Percentiles rank a stretch among this genome's conserved stretches.
Conservation (phyloP, 2,888 invertebrate species). For the Tetheella fluctuosa region DNA sequence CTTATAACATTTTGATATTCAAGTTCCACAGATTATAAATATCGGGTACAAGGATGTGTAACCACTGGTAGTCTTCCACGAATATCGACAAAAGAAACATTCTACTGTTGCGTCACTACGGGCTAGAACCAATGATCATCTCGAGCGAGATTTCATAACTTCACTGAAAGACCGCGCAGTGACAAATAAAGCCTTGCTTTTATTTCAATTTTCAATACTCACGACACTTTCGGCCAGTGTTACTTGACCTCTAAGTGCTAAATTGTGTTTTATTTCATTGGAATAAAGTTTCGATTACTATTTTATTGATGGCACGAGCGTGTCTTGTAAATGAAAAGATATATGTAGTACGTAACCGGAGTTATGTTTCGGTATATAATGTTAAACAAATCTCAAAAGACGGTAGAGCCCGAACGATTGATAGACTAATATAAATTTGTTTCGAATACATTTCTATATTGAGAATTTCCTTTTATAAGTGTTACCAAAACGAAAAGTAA, state of each 20-base stretch:
- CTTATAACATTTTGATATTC: not conserved
- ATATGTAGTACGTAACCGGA: no score
- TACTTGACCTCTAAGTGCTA: not conserved
- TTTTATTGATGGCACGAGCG: not conserved
- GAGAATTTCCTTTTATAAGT: no score
- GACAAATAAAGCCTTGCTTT: constrained; percentile 34
- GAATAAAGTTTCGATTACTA: not conserved
- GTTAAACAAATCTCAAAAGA: no score
- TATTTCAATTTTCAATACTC: constrained; percentile 43
- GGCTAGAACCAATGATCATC: constrained; percentile 20
- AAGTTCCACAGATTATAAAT: not conserved
- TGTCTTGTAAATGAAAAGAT: no score
- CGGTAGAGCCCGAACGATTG: no score
- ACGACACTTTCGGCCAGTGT: constrained; percentile 22
- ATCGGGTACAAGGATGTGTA: not conserved
- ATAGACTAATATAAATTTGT: no score
- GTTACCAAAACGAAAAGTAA: no score
- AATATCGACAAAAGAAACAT: not conserved
- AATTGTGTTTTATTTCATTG: not conserved
- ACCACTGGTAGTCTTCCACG: not conserved
- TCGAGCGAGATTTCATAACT: constrained; percentile 33
- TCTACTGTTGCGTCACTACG: constrained; percentile 12
- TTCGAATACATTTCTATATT: no score
- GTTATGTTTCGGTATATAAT: no score
- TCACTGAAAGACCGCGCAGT: constrained; percentile 22